A percentile compares a stretch with the other conserved stretches of the same genome.
These are phyloP conservation scores for Amblyteles armatorius DNA, from an alignment of 2,888 invertebrate species.

Conservation along the genomic window DNA sequence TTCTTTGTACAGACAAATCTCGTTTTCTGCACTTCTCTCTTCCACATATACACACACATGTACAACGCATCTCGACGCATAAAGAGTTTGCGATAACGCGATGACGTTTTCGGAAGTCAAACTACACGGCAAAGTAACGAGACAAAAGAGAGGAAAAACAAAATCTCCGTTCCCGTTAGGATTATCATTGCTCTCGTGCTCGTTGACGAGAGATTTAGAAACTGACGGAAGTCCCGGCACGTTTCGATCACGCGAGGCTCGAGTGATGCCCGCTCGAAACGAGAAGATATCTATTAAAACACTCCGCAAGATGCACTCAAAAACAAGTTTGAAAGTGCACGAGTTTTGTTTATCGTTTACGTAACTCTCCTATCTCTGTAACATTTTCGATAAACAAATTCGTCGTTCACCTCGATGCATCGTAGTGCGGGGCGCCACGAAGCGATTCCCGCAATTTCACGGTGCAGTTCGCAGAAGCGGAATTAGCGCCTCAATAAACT, in stretches of 20 bases:
- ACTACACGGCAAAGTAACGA: neutral
- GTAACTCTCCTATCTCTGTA: neutral
- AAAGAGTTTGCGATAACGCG: slow-evolving; percentile 27
- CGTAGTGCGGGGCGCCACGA: neutral
- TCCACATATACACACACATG: neutral
- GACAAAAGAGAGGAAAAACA: slow-evolving; percentile 20
- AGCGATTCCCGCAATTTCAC: neutral
- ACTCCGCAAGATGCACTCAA: neutral
- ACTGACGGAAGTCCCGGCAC: slow-evolving; percentile 35
- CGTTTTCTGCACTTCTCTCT: neutral
- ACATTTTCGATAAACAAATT: neutral
- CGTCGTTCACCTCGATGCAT: neutral
- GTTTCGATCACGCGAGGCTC: slow-evolving; percentile 6
- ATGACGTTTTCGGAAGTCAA: slow-evolving; percentile 42
- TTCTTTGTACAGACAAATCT: slow-evolving; percentile 46
- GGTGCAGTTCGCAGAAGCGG: neutral
- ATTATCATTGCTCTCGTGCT: neutral
- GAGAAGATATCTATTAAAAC: neutral
- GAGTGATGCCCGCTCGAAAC: neutral
- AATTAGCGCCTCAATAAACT: neutral
- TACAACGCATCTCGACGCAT: neutral
- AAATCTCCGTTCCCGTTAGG: slow-evolving; percentile 6
- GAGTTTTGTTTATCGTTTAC: slow-evolving; percentile 2
- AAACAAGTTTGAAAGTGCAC: slow-evolving; percentile 6
- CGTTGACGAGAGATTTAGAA: slow-evolving; percentile 17